Evolutionary conservation across 2,113 vertebrate genomes (phyloP), one percentile per base, ranked within the genome.

Genomic region (Sphaerodactylus townsendi): DNA sequence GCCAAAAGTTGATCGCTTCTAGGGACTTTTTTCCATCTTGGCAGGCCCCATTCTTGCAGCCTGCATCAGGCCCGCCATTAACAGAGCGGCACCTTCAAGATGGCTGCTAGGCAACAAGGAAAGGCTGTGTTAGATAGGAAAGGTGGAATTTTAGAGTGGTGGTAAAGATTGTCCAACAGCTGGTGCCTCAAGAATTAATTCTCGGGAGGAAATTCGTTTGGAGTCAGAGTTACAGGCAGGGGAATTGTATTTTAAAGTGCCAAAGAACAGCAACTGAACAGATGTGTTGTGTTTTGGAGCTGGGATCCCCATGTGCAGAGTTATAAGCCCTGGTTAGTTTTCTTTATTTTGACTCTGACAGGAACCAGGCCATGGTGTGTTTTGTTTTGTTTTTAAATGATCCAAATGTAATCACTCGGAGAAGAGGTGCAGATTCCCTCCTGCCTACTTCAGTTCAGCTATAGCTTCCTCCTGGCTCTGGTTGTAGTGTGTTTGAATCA

Each of bases 301-400:
- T n/a, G 6, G 64, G 50, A 53, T 72, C 35, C 64, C 17, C n/a
- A 35, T 50, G 0, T 73, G 37, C 56, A 21, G 21, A 65, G 33
- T 65, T 28, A 23, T 59, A 46, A 8, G 64, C 13, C 59, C 25
- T 44, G 62, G 0, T 53, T 66, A 39, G 6, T 4, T 10, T 39
- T 0, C 59, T 70, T 77, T 4, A 71, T 41, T 41, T 37, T 0
- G 9, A 0, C 83, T 71, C 23, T 15, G 80, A 14, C 71, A 2
- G 44, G 37, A 33, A 10, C 0, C 5, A 44, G 28, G 56, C 41
- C 2, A 17, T 13, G 35, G 35, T 68, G 3, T 62, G n/a, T n/a
- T 4, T 6, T 23, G 50, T 56, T 10, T 25, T 23, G 50, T 39
- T 0, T 69, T 14, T 11, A 59, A 13, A 13, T 30, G 66, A 73